phyloP scores from a whole-genome alignment of 2,113 vertebrate genomes.

The Oryzias melastigma region DNA sequence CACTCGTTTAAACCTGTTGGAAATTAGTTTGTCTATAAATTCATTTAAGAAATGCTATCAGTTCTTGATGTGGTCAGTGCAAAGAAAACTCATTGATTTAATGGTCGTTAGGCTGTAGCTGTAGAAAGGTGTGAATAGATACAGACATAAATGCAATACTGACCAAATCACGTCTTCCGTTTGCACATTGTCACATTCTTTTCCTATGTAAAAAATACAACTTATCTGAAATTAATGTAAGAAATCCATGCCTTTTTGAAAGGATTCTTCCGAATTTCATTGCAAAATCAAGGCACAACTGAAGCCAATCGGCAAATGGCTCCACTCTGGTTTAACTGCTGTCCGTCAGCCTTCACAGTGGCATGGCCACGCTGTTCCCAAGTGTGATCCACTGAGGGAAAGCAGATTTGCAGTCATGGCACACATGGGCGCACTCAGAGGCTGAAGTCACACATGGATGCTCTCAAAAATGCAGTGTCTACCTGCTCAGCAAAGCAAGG shows the following conservation, averaged over 20 bases:
- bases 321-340: slow-evolving; percentile 40
- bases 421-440: slow-evolving; percentile 29
- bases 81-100: slow-evolving; percentile 18
- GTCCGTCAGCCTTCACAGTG: slow-evolving; percentile 46
- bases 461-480: slow-evolving; percentile 6
- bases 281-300: slow-evolving; percentile 13
- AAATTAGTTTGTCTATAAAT: not conserved
- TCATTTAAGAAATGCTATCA: slow-evolving; percentile 19
- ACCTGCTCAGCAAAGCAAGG: not conserved
- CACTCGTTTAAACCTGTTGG: slow-evolving; percentile 36
- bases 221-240: too few species aligned
- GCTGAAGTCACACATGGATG: slow-evolving; percentile 34
- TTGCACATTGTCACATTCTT: too few species aligned
- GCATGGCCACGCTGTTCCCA: slow-evolving; percentile 27
- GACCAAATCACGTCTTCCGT: not conserved
- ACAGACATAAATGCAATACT: slow-evolving; percentile 1
- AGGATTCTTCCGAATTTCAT: slow-evolving; percentile 29
- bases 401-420: slow-evolving; percentile 56
- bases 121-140: too few species aligned
- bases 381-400: slow-evolving; percentile 35
- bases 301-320: slow-evolving; percentile 45
- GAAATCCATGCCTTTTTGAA: not conserved
- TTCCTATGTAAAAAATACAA: too few species aligned
- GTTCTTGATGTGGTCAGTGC: slow-evolving; percentile 2
- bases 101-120: slow-evolving; percentile 4